These are phyloP conservation scores for Ardeotis arabs DNA, from an alignment of 2,113 vertebrate species.

Conservation along the genomic window DNA sequence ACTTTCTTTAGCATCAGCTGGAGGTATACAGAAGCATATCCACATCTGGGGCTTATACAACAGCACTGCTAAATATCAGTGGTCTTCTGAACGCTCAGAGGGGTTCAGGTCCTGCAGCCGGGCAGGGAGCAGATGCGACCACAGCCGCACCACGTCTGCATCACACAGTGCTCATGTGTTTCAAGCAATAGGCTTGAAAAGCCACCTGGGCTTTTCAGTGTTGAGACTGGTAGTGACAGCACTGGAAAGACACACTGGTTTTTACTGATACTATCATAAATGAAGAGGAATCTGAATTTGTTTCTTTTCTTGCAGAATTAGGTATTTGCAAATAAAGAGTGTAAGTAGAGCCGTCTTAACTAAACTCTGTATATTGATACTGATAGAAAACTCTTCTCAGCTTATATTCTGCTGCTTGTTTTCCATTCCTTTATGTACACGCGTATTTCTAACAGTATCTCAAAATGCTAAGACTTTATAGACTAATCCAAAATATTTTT, in stretches of 20 bases:
- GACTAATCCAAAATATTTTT: not conserved
- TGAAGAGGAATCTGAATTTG: not conserved
- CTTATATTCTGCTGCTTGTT: not conserved
- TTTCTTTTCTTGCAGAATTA: not conserved
- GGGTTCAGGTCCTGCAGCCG: not conserved
- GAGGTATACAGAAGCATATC: not conserved
- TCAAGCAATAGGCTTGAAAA: not conserved
- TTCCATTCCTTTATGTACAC: not conserved
- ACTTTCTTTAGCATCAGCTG: constrained; percentile 21
- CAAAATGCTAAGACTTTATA: not conserved
- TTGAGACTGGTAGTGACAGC: not conserved
- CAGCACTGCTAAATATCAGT: not conserved
- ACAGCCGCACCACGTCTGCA: not conserved
- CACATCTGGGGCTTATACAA: not conserved
- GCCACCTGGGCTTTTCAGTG: not conserved
- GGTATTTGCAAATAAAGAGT: not conserved
- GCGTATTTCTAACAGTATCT: not conserved
- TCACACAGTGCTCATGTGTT: not conserved
- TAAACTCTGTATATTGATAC: not conserved
- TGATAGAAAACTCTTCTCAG: not conserved
- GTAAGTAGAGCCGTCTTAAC: not conserved
- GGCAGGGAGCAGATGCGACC: not conserved
- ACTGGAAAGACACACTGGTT: not conserved
- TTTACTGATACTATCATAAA: not conserved
- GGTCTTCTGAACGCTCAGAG: not conserved